A percentile compares a stretch with the other conserved stretches of the same genome.
These are phyloP conservation scores for Sylvia atricapilla DNA, from an alignment of 2,113 vertebrate species.

Conservation along the genomic window DNA sequence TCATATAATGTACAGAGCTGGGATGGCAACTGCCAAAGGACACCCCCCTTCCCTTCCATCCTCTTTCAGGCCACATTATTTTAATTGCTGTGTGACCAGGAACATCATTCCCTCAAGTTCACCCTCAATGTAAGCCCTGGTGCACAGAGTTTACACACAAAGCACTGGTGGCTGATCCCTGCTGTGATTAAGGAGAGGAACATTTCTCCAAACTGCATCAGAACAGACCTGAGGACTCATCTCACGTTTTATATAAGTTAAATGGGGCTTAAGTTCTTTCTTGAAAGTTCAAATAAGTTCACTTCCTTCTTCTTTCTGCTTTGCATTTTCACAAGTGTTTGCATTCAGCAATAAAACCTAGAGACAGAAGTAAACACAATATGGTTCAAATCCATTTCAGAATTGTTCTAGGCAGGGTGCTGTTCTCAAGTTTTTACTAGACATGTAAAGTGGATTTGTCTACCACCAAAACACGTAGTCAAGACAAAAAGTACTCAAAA, in stretches of 20 bases:
- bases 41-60: background rate
- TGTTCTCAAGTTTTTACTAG: background rate
- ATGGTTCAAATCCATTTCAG: background rate
- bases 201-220: background rate
- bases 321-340: background rate
- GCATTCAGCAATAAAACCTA: background rate
- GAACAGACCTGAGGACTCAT: conserved; percentile 31
- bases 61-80: conserved; percentile 36
- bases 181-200: conserved; percentile 31
- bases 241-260: conserved; percentile 4
- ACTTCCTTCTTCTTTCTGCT: background rate
- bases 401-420: background rate
- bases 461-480: background rate
- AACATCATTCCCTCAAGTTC: conserved; percentile 43
- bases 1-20: conserved; percentile 41
- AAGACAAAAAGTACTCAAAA: background rate
- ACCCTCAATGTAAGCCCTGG: conserved; percentile 4
- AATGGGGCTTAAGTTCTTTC: background rate
- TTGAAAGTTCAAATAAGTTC: conserved; percentile 53
- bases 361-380: conserved; percentile 18
- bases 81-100: conserved; percentile 49
- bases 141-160: conserved; percentile 48
- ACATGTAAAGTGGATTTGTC: background rate
- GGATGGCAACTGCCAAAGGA: conserved; percentile 58
- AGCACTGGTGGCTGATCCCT: conserved; percentile 25